phyloP scores from a whole-genome alignment of 2,888 invertebrate genomes.

The Megamerina dolium region DNA sequence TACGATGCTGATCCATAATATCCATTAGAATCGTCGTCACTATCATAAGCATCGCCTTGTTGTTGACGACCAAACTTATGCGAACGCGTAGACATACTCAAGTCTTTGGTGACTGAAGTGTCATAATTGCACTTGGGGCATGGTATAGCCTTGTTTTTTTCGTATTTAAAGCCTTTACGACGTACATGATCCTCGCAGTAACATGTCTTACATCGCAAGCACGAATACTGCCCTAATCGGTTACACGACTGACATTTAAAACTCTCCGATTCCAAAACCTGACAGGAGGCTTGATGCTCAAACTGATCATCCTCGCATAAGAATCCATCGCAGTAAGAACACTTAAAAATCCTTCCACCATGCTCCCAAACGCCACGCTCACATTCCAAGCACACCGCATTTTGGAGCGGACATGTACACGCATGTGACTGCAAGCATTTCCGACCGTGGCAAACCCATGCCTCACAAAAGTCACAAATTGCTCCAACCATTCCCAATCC shows the following conservation, averaged over 20 bases:
- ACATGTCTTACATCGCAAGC: slow-evolving; percentile 90
- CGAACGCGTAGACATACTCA: slow-evolving; percentile 90
- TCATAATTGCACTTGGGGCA: slow-evolving; percentile 93
- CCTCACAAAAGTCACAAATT: slow-evolving; percentile 95
- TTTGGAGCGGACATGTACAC: slow-evolving; percentile 81
- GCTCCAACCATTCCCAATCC: slow-evolving; percentile 88
- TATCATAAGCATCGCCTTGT: slow-evolving; percentile 55
- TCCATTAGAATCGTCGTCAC: slow-evolving; percentile 57
- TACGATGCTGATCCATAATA: slow-evolving; percentile 22
- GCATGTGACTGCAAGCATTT: slow-evolving; percentile 87
- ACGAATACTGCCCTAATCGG: slow-evolving; percentile 89
- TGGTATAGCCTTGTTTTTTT: slow-evolving; percentile 75
- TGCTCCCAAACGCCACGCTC: slow-evolving; percentile 94
- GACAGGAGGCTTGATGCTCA: slow-evolving; percentile 95
- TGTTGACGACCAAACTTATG: slow-evolving; percentile 87
- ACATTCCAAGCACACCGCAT: slow-evolving; percentile 87
- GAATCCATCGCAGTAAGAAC: slow-evolving; percentile 83
- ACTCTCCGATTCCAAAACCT: slow-evolving; percentile 89
- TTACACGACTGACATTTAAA: slow-evolving; percentile 97
- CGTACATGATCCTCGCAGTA: slow-evolving; percentile 95
- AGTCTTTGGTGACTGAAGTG: slow-evolving; percentile 88
- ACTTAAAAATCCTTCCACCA: slow-evolving; percentile 84
- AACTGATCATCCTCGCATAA: slow-evolving; percentile 58
- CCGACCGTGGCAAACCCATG: slow-evolving; percentile 93
- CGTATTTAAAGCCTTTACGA: slow-evolving; percentile 84